Base-by-base conservation (phyloP, 2,113 vertebrate genomes). In the Ia io region DNA sequence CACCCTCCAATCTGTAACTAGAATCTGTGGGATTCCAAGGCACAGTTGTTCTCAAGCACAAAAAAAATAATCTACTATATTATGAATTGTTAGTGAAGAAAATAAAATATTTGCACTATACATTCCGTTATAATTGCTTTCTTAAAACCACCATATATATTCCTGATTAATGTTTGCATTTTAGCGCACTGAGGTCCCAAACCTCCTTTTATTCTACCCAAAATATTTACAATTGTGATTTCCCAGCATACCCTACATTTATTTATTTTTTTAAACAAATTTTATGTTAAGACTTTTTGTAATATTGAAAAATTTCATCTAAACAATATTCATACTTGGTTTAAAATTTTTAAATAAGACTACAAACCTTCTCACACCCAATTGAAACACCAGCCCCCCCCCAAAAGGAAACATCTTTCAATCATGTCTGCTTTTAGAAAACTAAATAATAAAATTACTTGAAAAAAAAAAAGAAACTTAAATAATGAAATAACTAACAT, bases 1-100 rank as follows among this genome's bases (percentile, higher is more conserved):
- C 61, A 82, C 37, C 74, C 56, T 84, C 28, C 35, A 80, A 42
- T 95, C 82, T 94, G 35, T 14, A 95, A 95, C 84, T 56, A 91
- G 85, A 95, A 82, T 90, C 47, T 95, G 37, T 53, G 83, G 35
- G 16, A 73, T 49, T 77, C 47, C 63, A 91, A 63, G 22, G 35
- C 92, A 56, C 77, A 88, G 35, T 93, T 95, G 44, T 94, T 88
- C 53, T 95, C 13, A 56, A 94, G 49, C 8, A 32, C 22, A 78
- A 9, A 42, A n/a, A 84, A 37, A 2, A 84, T 28, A 83, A 49
- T 51, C 37, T 90, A 61, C n/a, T 84, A 42, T 23, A 93, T 80
- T 91, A 83, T 94, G 30, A 91, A 78, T 84, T 92, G 16, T 6
- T 59, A 93, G 16, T 65, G 59, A 91, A 69, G 18, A 22, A 25